Percentiles rank a stretch among this genome's conserved stretches.
These are phyloP conservation scores for Lochmaea capreae DNA, from an alignment of 2,888 invertebrate genomes.

Conservation along the genomic window DNA sequence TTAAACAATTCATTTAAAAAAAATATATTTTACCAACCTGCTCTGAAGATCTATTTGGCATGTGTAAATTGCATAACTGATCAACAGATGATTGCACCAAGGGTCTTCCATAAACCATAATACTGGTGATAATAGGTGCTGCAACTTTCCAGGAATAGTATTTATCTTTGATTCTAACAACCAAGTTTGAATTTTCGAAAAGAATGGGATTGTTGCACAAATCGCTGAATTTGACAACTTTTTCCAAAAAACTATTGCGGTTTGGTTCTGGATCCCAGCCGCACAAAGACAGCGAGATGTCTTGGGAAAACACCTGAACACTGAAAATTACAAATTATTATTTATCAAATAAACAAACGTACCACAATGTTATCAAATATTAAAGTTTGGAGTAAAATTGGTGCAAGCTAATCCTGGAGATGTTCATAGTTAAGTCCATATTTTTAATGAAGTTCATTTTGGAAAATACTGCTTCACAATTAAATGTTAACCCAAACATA, in stretches of 20 bases:
- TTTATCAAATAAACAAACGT: conserved; percentile 12
- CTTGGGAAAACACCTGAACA: conserved; percentile 67
- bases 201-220: conserved; percentile 78
- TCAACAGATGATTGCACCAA: conserved; percentile 74
- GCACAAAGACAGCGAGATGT: conserved; percentile 82
- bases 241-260: conserved; percentile 69
- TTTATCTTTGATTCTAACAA: conserved; percentile 88
- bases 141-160: conserved; percentile 93
- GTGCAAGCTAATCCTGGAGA: no score
- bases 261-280: conserved; percentile 72
- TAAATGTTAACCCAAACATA: no score
- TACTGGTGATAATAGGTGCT: conserved; percentile 88
- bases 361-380: not conserved
- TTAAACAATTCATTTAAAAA: not conserved
- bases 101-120: conserved; percentile 87
- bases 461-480: no score
- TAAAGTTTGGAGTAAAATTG: no score
- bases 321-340: conserved; percentile 47
- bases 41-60: conserved; percentile 53
- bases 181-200: conserved; percentile 83
- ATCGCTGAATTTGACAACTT: conserved; percentile 72
- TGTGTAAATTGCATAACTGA: conserved; percentile 62
- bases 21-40: conserved; percentile 1
- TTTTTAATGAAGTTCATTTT: no score
- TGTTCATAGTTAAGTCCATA: no score